Evolutionary conservation across 2,113 vertebrate genomes (phyloP), one percentile per base, ranked within the genome.

Genomic region (Sebastes fasciatus): DNA sequence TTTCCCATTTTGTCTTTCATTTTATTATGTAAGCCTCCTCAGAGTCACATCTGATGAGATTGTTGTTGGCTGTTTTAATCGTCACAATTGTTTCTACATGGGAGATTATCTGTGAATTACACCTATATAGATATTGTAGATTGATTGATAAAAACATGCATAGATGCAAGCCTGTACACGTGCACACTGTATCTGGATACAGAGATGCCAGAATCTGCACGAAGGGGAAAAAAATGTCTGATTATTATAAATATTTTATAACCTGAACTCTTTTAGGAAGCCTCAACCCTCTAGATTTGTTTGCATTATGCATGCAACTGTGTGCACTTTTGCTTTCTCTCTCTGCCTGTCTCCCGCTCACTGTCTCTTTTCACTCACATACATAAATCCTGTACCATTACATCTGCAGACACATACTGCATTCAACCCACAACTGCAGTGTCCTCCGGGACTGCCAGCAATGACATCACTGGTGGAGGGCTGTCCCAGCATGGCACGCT

Each of bases 351-450:
- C 19, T 66, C 82, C 62, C 48, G 2, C 57, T 54, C 16, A 0
- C 52, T 49, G 43, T 55, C 34, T 40, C 16, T 49, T 55, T 48
- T 46, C 73, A 10, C n/a, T 40, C 61, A n/a, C 42, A 17, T 46
- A 57, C 43, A 42, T 75, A 6, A 26, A 58, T 21, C 40, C 55
- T 48, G 21, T 2, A 55, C 52, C 48, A 19, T 65, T 49, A 63
- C 40, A 21, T 72, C 45, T 58, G 45, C 63, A 85, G 11, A 61
- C 26, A 19, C 34, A 40, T 8, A 45, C 63, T 71, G 70, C 61
- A 75, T 68, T 77, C 51, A 72, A 54, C 65, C 65, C 69, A 76
- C 65, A 79, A n/a, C 84, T 81, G 85, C 79, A 90, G 87, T 83
- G 83, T 90, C 84, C 80, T 87, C 61, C 12, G 51, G 63, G 77